A percentile compares a stretch with the other conserved stretches of the same genome.
Conservation (phyloP, 2,113 vertebrate species). For the Catagonus wagneri region DNA sequence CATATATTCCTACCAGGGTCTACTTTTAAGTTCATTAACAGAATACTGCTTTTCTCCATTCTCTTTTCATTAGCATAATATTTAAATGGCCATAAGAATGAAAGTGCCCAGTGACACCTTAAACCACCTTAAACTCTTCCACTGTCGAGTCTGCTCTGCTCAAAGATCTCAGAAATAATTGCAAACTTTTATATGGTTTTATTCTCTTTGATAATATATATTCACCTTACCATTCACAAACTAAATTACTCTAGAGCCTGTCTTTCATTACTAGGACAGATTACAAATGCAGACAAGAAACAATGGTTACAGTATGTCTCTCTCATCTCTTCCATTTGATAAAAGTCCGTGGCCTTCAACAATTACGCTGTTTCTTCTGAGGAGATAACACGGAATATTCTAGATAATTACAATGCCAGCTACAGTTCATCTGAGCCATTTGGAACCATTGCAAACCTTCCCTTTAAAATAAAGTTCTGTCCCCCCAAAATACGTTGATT, state of each 20-base stretch:
- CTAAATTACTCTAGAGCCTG: conserved; percentile 20
- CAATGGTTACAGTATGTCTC: neutral
- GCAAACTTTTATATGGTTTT: conserved; percentile 31
- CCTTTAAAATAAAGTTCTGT: conserved; percentile 57
- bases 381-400: conserved; percentile 53
- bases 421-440: neutral
- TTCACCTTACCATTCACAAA: conserved; percentile 44
- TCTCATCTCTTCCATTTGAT: conserved; percentile 3
- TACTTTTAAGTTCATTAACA: conserved; percentile 75
- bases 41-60: conserved; percentile 64
- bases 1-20: conserved; percentile 73
- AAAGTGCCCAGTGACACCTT: conserved; percentile 60
- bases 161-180: conserved; percentile 57
- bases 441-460: neutral
- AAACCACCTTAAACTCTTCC: conserved; percentile 34
- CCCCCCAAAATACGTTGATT: conserved; percentile 31
- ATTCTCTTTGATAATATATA: conserved; percentile 47
- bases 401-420: conserved; percentile 60
- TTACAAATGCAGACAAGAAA: conserved; percentile 52
- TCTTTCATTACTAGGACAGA: conserved; percentile 46
- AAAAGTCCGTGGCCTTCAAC: conserved; percentile 38
- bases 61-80: conserved; percentile 53
- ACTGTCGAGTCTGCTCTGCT: conserved; percentile 61
- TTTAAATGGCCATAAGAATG: conserved; percentile 58
- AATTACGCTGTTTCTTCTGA: conserved; percentile 40